These are phyloP conservation scores for Nesogale talazaci DNA, from an alignment of 2,113 vertebrate species.

Conservation along the genomic window DNA sequence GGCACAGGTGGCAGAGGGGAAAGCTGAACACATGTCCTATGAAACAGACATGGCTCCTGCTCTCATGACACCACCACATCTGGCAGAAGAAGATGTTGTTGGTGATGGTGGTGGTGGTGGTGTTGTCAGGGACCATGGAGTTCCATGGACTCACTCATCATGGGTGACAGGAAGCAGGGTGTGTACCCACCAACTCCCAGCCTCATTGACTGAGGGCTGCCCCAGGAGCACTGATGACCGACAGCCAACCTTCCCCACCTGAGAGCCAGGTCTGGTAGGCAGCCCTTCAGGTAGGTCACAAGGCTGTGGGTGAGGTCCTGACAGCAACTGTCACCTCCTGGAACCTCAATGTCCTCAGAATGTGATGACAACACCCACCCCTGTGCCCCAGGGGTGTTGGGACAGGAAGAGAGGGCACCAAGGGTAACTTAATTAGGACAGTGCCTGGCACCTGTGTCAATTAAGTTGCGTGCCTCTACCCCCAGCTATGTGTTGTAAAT, in stretches of 20 bases:
- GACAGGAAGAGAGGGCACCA: neutral
- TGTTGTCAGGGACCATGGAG: too few relatives aligned
- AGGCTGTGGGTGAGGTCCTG: rapidly evolving
- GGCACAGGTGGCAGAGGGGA: neutral
- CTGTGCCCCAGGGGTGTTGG: rapidly evolving
- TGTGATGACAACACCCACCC: rapidly evolving
- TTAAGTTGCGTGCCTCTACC: neutral
- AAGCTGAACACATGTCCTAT: rapidly evolving
- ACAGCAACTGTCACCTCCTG: neutral
- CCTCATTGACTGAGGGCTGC: too few relatives aligned
- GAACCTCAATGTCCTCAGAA: neutral
- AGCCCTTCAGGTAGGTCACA: neutral
- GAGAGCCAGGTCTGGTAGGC: rapidly evolving
- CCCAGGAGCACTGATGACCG: too few relatives aligned
- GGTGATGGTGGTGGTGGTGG: too few relatives aligned
- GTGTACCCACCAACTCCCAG: too few relatives aligned
- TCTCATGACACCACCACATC: neutral
- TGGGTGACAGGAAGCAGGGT: neutral
- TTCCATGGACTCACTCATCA: neutral
- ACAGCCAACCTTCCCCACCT: neutral
- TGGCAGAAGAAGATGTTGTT: too few relatives aligned
- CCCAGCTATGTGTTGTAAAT: neutral
- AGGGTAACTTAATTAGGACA: rapidly evolving
- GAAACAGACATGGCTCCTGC: neutral
- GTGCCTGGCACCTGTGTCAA: too few relatives aligned